Evolutionary conservation across 2,797 vertebrate genomes (phyloP).

Genomic region (Lepidocolaptes lacrymiger): DNA sequence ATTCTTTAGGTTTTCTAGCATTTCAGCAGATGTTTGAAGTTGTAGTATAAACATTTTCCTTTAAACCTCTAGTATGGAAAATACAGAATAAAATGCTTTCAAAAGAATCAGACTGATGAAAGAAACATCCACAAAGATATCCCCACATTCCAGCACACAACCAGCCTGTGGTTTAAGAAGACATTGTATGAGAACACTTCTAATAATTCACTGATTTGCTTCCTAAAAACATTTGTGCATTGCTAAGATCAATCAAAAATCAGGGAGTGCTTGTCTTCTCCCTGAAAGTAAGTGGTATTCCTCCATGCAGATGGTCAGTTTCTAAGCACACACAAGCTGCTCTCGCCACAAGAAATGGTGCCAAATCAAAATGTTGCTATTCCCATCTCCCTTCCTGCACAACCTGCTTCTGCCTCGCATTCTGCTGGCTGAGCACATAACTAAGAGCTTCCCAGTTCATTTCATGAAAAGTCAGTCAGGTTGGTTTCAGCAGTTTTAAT

Average conservation of each 20-base stretch:
- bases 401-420: neutral
- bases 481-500: conserved; percentile 12
- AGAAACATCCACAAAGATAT: conserved; percentile 14
- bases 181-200: neutral
- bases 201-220: neutral
- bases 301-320: neutral
- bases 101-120: conserved; percentile 14
- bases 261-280: neutral
- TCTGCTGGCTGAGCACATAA: neutral
- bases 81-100: conserved; percentile 17
- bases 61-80: conserved; percentile 57
- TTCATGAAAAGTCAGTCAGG: neutral
- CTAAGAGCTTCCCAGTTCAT: neutral
- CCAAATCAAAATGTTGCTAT: neutral
- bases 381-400: neutral
- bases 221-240: neutral
- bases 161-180: neutral
- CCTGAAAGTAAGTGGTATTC: neutral
- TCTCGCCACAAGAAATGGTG: neutral
- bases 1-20: conserved; percentile 63
- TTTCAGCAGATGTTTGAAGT: conserved; percentile 53
- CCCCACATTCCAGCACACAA: neutral
- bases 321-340: neutral
- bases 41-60: conserved; percentile 54
- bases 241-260: neutral